phyloP scores from a whole-genome alignment of 2,113 vertebrate genomes.

The Gavia stellata region DNA sequence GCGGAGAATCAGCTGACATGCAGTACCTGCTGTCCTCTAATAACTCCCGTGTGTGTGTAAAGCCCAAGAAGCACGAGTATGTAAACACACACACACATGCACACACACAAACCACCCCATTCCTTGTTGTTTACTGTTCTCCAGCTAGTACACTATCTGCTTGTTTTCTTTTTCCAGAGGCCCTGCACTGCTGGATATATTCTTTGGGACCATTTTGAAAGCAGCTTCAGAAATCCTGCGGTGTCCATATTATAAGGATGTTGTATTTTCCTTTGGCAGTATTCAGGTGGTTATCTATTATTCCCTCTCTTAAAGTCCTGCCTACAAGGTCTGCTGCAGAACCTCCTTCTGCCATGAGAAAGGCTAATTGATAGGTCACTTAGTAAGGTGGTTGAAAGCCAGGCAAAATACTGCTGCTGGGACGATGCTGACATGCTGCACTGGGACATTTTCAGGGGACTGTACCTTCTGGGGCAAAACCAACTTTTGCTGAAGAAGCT shows the following conservation, averaged over 20 bases:
- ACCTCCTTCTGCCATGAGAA: background rate
- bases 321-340: background rate
- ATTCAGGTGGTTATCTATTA: background rate
- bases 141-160: background rate
- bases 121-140: background rate
- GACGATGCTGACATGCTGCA: background rate
- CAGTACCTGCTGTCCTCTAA: background rate
- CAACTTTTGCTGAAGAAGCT: background rate
- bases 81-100: accelerated
- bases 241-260: background rate
- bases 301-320: background rate
- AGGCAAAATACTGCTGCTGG: background rate
- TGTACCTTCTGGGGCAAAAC: background rate
- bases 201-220: background rate
- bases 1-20: background rate
- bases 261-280: background rate
- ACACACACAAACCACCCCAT: background rate
- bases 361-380: background rate
- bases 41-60: background rate
- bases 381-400: background rate
- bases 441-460: background rate
- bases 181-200: background rate
- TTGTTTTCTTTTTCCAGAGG: background rate
- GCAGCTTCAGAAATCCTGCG: background rate
- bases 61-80: background rate